Base-by-base conservation (phyloP, 2,113 vertebrate species). In the Chaetura pelagica region DNA sequence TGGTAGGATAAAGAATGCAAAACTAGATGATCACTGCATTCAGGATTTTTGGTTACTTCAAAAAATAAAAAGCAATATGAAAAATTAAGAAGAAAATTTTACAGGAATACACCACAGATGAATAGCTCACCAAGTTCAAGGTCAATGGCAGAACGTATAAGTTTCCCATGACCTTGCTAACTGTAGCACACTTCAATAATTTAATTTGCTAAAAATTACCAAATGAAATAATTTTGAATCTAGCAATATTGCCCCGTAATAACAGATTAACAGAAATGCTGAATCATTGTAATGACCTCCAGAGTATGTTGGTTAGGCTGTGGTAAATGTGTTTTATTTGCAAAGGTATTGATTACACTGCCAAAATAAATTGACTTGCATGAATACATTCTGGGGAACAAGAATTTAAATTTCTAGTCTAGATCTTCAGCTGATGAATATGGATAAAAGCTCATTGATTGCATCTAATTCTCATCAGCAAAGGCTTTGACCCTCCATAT, bases 391-490 rank as follows among this genome's bases (percentile, higher is more conserved):
- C 72, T 89, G 55, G 52, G 89, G 91, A 97, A 93, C n/a, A 92
- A 96, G 83, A 97, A 96, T 94, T 96, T 94, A 94, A 94, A 95
- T 94, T 94, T 96, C 88, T 86, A 58, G 82, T 90, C 38, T 88
- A 73, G 58, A 96, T 93, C 38, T 95, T 92, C 77, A 93, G 77
- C 66, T 96, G 88, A 94, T 94, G 90, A 93, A 96, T 96, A 95
- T 94, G 83, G 69, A 92, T 96, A 93, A 91, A 95, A 94, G 57
- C 72, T 67, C 66, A 92, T 95, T 96, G 93, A 95, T 95, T 97
- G 85, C 91, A 81, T 95, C 85, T 91, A 86, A 90, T 96, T 97
- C 69, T 94, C 95, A 94, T 94, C 90, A 96, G 54, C 90, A 72
- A 83, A 93, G 67, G 24, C 58, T 95, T 88, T 89, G 84, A 86